Evolutionary conservation across 2,113 vertebrate species (phyloP), one percentile per base, ranked within the genome.

Genomic region (Scatophagus argus): DNA sequence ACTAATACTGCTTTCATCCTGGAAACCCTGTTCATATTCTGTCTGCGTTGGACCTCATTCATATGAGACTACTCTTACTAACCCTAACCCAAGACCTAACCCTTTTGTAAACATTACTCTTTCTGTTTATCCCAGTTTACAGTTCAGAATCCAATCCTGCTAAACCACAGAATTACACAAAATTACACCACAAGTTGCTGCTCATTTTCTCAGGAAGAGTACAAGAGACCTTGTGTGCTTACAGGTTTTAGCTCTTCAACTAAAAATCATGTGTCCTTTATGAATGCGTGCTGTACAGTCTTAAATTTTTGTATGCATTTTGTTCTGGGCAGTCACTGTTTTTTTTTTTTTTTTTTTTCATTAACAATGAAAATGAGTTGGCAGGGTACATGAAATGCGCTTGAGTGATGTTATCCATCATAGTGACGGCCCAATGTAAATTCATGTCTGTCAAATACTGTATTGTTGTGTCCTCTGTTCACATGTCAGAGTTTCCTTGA

Each of bases 1-100:
- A 87, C 66, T 83, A 16, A 65, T 16, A 52, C 25, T 5, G 1
- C 14, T 81, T 79, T 67, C n/a, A 67, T 52, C 44, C 49, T 29
- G 7, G 19, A 38, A 25, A 63, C 29, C 27, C 38, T 23, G 16
- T 8, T 27, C 27, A 14, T 65, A 62, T 74, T 64, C 44, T 72
- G 21, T 68, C 9, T 67, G n/a, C 36, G 12, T 5, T 25, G 31
- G 31, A 21, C 36, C 21, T 38, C 8, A 23, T 51, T 64, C 58
- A 47, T 32, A 21, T 3, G 4, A 56, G 41, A 36, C 23, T 19
- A 19, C 2, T 3, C 11, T 19, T 21, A 19, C 13, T 64, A 10
- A n/a, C n/a, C 21, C n/a, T n/a, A n/a, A n/a, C n/a, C n/a, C n/a
- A n/a, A n/a, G n/a, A n/a, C n/a, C n/a, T n/a, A n/a, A n/a, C n/a